These are phyloP conservation scores for fruit fly (Drosophila melanogaster) DNA, from an alignment of 1,140 invertebrate genomes.

Conservation along the genomic window Release_6_plus_ISO1_MT NT_033779.5:1876001-1876500, in stretches of 20 bases:
- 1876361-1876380: background rate
- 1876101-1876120: conserved; percentile 2
- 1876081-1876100: conserved; percentile 2
- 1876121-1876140: background rate
- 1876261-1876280: no score
- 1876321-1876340: background rate
- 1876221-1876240: background rate
- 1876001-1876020: conserved; percentile 62
- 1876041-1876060: conserved; percentile 42
- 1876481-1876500: conserved; percentile 91
- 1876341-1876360: background rate
- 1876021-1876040: conserved; percentile 72
- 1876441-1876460: background rate
- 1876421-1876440: conserved; percentile 45
- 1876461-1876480: conserved; percentile 90
- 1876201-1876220: background rate
- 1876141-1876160: conserved; percentile 7
- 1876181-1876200: background rate
- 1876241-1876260: no score
- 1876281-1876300: no score
- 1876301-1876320: no score
- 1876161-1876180: conserved; percentile 7
- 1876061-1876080: conserved; percentile 17
- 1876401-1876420: conserved; percentile 37
- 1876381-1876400: conserved; percentile 44